A percentile compares a stretch with the other conserved stretches of the same genome.
phyloP scores from a whole-genome alignment of 2,113 vertebrate species.

The Brienomyrus longianalis region DNA sequence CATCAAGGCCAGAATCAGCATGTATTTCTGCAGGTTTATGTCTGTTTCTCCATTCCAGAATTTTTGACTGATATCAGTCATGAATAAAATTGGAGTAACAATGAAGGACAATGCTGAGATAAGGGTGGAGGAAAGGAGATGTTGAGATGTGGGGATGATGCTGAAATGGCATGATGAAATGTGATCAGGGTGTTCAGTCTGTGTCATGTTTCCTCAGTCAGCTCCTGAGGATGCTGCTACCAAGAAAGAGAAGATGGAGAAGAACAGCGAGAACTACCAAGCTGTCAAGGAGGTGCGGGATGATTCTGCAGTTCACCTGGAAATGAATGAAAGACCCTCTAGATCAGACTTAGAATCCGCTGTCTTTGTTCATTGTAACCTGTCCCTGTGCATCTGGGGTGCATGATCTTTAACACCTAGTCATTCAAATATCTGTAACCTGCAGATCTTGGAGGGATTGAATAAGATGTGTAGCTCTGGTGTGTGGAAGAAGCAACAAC shows the following conservation, averaged over 20 bases:
- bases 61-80: neutral
- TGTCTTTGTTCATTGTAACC: neutral
- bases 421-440: neutral
- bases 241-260: conserved; percentile 65
- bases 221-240: conserved; percentile 57
- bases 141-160: neutral
- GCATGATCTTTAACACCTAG: neutral
- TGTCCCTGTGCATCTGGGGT: neutral
- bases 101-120: neutral
- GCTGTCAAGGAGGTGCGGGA: conserved; percentile 80
- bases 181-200: neutral
- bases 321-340: neutral
- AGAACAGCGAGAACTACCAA: conserved; percentile 90
- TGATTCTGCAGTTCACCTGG: neutral
- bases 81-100: neutral
- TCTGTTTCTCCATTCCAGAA: neutral
- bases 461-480: conserved; percentile 91
- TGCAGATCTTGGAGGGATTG: conserved; percentile 83
- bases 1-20: neutral
- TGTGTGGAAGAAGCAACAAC: conserved; percentile 92
- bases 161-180: neutral
- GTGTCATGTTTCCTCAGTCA: conserved; percentile 13
- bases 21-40: neutral
- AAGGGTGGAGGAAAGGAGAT: neutral
- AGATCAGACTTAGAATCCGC: neutral